A percentile compares a stretch with the other conserved stretches of the same genome.
Evolutionary conservation across 2,888 invertebrate species (phyloP).

Genomic region (Tromatobia lineatoria): DNA sequence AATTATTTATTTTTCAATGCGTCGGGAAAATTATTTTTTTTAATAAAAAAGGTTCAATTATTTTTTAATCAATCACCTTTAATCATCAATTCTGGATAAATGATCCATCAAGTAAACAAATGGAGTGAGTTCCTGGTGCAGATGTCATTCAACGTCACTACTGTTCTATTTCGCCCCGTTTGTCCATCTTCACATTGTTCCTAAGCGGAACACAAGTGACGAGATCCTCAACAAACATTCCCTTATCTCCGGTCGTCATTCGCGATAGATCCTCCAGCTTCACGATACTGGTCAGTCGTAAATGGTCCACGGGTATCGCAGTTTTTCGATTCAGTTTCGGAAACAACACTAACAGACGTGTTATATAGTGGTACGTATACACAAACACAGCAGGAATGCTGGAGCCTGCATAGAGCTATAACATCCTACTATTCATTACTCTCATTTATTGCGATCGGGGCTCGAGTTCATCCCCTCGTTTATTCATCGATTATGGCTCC

Average conservation of each 20-base stretch:
- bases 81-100: no score
- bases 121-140: not conserved
- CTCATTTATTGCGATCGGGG: conserved; percentile 37
- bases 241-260: conserved; percentile 44
- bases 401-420: conserved; percentile 29
- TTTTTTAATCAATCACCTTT: no score
- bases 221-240: conserved; percentile 21
- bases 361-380: not conserved
- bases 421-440: conserved; percentile 56
- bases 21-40: no score
- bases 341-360: conserved; percentile 12
- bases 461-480: conserved; percentile 40
- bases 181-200: not conserved
- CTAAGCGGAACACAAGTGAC: conserved; percentile 19
- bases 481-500: conserved; percentile 60
- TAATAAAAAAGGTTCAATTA: no score
- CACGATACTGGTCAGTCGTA: conserved; percentile 60
- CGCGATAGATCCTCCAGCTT: not conserved
- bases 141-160: not conserved
- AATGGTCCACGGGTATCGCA: conserved; percentile 44
- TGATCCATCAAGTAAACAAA: no score
- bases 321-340: conserved; percentile 27
- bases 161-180: conserved; percentile 13
- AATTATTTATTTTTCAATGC: no score
- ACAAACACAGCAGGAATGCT: not conserved